phyloP scores from a whole-genome alignment of 2,888 invertebrate species.

The Scelioninae gen. 2 region DNA sequence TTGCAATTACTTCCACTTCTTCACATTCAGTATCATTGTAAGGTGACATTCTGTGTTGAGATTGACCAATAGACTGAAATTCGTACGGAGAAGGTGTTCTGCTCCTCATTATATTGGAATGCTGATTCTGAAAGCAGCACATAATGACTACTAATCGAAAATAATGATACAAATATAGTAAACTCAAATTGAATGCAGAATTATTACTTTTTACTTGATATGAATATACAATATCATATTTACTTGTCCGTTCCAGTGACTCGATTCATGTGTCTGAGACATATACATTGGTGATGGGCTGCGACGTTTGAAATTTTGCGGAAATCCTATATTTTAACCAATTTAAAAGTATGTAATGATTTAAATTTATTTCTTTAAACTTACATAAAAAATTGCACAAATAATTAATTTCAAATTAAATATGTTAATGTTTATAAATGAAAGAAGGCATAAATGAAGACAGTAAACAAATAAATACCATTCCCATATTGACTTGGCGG shows the following conservation, averaged over 20 bases:
- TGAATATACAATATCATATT: background rate
- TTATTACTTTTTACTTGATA: no score
- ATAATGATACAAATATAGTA: no score
- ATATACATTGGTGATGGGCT: conserved; percentile 71
- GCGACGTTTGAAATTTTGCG: conserved; percentile 68
- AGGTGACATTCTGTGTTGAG: conserved; percentile 67
- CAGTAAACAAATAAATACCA: conserved; percentile 28
- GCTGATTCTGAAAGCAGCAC: conserved; percentile 60
- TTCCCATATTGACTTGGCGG: conserved; percentile 45
- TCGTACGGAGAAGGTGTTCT: conserved; percentile 74
- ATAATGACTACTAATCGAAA: background rate
- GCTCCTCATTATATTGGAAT: conserved; percentile 63
- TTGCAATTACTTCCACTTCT: conserved; percentile 70
- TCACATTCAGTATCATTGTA: conserved; percentile 70
- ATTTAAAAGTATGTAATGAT: no score
- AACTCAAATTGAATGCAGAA: no score
- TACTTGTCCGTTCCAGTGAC: conserved; percentile 71
- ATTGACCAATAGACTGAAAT: conserved; percentile 64
- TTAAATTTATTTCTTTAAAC: no score
- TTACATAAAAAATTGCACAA: no score
- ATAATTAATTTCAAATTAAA: no score
- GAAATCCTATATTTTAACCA: conserved; percentile 60
- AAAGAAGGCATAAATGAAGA: no score
- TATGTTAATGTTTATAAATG: no score
- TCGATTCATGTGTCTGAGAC: conserved; percentile 64